Evolutionary conservation across 2,797 vertebrate genomes (phyloP).

Genomic region (Sebastes umbrosus): DNA sequence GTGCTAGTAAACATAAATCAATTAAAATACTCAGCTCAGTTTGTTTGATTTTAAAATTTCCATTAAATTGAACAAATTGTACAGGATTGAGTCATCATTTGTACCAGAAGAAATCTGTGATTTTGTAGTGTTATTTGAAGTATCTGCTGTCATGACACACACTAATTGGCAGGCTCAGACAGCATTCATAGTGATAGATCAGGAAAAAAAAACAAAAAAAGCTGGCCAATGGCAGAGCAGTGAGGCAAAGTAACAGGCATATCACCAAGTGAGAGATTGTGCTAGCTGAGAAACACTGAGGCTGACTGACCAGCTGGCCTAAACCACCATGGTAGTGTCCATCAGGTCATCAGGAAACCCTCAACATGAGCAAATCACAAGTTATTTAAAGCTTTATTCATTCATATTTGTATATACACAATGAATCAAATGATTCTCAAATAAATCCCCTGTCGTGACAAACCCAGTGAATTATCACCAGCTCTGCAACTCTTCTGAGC

Average conservation of each 20-base stretch:
- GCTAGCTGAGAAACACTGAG: background rate
- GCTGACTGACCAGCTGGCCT: background rate
- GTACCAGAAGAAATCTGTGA: background rate
- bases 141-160: background rate
- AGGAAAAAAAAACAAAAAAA: background rate
- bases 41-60: background rate
- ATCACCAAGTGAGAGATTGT: background rate
- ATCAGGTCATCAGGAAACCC: background rate
- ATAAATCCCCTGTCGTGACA: background rate
- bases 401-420: background rate
- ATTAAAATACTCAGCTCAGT: background rate
- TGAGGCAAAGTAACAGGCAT: background rate
- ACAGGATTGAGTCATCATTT: background rate
- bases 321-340: too few species aligned
- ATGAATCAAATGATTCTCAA: background rate
- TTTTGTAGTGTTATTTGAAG: background rate
- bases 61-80: background rate
- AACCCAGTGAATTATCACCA: background rate
- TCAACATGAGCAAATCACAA: background rate
- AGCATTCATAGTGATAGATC: conserved; percentile 7
- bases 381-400: background rate
- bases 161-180: background rate
- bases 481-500: background rate
- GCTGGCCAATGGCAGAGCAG: background rate
- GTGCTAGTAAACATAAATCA: background rate